Percentiles rank a stretch among this genome's conserved stretches.
Evolutionary conservation across 2,113 vertebrate species (phyloP).

Genomic region (Okapia johnstoni): DNA sequence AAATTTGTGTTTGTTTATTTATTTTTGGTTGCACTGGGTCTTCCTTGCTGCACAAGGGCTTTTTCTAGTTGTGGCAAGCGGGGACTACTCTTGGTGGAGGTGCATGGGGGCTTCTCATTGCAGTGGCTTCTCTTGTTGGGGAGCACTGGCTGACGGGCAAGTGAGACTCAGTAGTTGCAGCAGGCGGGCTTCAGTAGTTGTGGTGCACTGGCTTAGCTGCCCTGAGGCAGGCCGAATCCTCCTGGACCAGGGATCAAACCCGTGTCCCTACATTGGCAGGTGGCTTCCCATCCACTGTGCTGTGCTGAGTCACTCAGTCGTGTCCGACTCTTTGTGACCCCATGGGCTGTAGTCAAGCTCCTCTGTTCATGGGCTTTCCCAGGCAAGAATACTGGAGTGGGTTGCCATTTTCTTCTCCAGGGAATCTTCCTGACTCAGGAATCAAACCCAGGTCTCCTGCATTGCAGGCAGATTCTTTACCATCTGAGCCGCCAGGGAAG

Average conservation of each 20-base stretch:
- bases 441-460: background rate
- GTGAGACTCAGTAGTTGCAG: background rate
- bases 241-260: background rate
- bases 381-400: background rate
- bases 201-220: accelerated
- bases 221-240: background rate
- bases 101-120: background rate
- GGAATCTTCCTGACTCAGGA: background rate
- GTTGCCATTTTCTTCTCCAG: background rate
- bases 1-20: background rate
- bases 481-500: background rate
- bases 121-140: background rate
- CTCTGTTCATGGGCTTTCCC: background rate
- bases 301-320: background rate
- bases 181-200: background rate
- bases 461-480: background rate
- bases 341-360: background rate
- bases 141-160: background rate
- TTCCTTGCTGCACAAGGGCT: background rate
- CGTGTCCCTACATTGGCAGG: background rate
- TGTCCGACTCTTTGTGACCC: background rate
- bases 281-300: background rate
- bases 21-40: background rate
- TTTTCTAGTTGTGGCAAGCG: background rate
- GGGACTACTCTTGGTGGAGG: background rate